Evolutionary conservation across 2,113 vertebrate genomes (phyloP).

Genomic region (chimpanzee (Pan troglodytes)): NHGRI_mPanTro3-v2.1_pri NC_072403.2:172458001-172458500

Average conservation of each 20-base stretch:
- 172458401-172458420: neutral
- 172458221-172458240: neutral
- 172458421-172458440: neutral
- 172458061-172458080: too few relatives aligned
- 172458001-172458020: too few relatives aligned
- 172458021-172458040: too few relatives aligned
- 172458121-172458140: neutral
- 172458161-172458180: conserved; percentile 26
- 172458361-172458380: neutral
- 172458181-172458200: neutral
- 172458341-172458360: neutral
- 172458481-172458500: neutral
- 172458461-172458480: neutral
- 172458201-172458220: neutral
- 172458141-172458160: neutral
- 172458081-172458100: too few relatives aligned
- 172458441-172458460: neutral
- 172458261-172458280: neutral
- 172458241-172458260: neutral
- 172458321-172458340: neutral
- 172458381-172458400: neutral
- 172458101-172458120: too few relatives aligned
- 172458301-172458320: neutral
- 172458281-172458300: neutral
- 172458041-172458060: too few relatives aligned